Evolutionary conservation across 2,113 vertebrate species (phyloP).

Genomic region (Ophiodon elongatus): DNA sequence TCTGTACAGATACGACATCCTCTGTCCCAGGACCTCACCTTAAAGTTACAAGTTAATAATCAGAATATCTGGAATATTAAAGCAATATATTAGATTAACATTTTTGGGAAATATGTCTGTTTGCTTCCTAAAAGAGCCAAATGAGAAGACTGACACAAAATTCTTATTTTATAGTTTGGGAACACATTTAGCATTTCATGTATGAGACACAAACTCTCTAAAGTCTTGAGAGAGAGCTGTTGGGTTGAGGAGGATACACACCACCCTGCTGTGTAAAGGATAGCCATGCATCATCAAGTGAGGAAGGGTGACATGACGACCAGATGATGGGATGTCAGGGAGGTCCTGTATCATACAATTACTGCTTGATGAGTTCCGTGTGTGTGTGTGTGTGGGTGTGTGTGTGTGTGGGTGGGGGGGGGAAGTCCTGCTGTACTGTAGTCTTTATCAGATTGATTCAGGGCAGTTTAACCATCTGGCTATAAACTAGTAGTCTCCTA

Average conservation of each 20-base stretch:
- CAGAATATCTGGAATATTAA: not conserved
- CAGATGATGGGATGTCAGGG: constrained; percentile 48
- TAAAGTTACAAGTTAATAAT: not conserved
- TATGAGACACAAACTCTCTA: constrained; percentile 13
- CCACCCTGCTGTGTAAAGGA: constrained; percentile 50
- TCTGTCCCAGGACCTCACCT: no score
- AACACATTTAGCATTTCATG: constrained; percentile 40
- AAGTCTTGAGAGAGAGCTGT: constrained; percentile 32
- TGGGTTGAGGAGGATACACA: constrained; percentile 44
- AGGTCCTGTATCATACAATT: constrained; percentile 70
- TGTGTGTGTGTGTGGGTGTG: no score
- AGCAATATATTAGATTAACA: no score
- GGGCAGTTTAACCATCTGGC: constrained; percentile 78
- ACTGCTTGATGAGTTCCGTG: constrained; percentile 74
- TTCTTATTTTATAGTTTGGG: constrained; percentile 30
- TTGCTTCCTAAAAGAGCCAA: no score
- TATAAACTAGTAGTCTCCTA: constrained; percentile 72
- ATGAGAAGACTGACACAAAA: no score
- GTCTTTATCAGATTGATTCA: constrained; percentile 67
- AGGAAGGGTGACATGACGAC: constrained; percentile 46
- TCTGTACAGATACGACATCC: no score
- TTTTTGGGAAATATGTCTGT: no score
- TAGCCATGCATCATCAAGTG: constrained; percentile 52
- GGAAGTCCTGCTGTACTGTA: constrained; percentile 30
- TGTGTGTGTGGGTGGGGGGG: no score